Evolutionary conservation across 1,140 invertebrate species (phyloP).

Genomic region (Calephelis virginiensis): DNA sequence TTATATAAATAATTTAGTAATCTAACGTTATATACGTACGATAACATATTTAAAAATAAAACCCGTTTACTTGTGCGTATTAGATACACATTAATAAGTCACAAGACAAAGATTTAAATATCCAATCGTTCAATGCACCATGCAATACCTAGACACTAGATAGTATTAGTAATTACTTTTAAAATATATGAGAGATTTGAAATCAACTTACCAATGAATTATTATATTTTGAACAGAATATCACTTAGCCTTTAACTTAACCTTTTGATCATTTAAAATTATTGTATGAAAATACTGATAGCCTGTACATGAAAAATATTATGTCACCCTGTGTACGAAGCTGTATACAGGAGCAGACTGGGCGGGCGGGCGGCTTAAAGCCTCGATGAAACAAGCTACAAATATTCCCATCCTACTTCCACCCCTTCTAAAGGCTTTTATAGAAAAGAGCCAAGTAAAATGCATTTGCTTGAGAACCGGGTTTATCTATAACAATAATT

Average conservation of each 20-base stretch:
- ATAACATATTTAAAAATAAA: too few relatives aligned
- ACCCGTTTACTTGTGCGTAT: too few relatives aligned
- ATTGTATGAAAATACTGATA: background rate
- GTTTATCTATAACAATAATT: slow-evolving; percentile 3
- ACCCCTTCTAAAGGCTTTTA: slow-evolving; percentile 28
- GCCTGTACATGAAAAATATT: background rate
- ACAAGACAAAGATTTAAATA: background rate
- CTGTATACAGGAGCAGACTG: slow-evolving; percentile 55
- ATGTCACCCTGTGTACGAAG: slow-evolving; percentile 38
- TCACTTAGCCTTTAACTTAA: background rate
- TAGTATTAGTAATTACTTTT: too few relatives aligned
- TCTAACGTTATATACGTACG: too few relatives aligned
- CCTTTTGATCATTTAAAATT: background rate
- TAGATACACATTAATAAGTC: too few relatives aligned
- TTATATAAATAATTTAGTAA: too few relatives aligned
- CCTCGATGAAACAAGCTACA: slow-evolving; percentile 53
- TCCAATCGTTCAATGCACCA: background rate
- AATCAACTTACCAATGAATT: background rate
- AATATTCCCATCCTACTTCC: slow-evolving; percentile 48
- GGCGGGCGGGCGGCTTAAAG: slow-evolving; percentile 63
- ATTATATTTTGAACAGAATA: background rate
- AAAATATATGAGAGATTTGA: background rate
- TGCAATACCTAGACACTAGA: too few relatives aligned
- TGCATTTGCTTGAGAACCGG: slow-evolving; percentile 48
- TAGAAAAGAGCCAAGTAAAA: slow-evolving; percentile 42